Percentiles rank a stretch among this genome's conserved stretches.
Evolutionary conservation across 2,113 vertebrate species (phyloP).

Genomic region (Ancistrus triradiatus): DNA sequence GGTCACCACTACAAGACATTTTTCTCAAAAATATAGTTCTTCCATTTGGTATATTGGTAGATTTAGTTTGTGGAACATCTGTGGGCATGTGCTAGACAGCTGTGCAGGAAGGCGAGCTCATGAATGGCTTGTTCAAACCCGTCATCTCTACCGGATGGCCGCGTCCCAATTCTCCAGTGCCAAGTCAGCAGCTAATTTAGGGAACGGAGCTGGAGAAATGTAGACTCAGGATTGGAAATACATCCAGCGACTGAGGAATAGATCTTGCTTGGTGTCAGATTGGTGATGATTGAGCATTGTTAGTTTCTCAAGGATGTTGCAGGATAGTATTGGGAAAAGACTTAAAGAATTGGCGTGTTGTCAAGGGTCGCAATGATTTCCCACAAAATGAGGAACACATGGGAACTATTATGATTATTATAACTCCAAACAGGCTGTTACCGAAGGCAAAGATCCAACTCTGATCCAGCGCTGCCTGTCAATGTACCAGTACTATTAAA

Average conservation of each 20-base stretch:
- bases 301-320: too few relatives aligned
- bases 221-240: background rate
- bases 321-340: too few relatives aligned
- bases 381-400: too few relatives aligned
- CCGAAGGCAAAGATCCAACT: too few relatives aligned
- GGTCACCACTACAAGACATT: background rate
- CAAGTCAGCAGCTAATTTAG: background rate
- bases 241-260: background rate
- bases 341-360: too few relatives aligned
- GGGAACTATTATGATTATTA: too few relatives aligned
- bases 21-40: background rate
- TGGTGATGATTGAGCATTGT: background rate
- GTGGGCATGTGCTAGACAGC: constrained; percentile 18
- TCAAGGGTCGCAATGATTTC: too few relatives aligned
- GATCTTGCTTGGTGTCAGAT: background rate
- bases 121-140: constrained; percentile 19
- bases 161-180: background rate
- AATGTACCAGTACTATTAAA: too few relatives aligned
- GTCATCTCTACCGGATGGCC: constrained; percentile 1
- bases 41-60: background rate
- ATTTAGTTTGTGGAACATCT: constrained; percentile 21
- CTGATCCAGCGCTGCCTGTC: too few relatives aligned
- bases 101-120: constrained; percentile 8
- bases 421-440: too few relatives aligned
- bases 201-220: background rate